A percentile compares a stretch with the other conserved stretches of the same genome.
These are phyloP conservation scores for Conus canariensis DNA, from an alignment of 2,888 invertebrate genomes.

Conservation along the genomic window DNA sequence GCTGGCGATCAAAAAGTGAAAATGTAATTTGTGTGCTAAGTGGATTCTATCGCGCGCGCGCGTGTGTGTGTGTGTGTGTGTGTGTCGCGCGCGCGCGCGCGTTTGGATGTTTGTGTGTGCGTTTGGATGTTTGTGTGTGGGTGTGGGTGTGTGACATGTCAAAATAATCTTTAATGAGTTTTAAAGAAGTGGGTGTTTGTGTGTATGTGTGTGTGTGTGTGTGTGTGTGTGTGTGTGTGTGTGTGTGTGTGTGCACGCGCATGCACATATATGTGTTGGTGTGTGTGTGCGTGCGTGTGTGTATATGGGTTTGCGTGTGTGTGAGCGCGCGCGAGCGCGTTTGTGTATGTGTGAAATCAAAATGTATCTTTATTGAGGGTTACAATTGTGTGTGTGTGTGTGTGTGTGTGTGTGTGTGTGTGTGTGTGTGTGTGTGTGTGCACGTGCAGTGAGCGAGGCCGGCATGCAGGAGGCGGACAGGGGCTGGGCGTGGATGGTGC, in stretches of 20 bases:
- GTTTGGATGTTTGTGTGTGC: too few relatives aligned
- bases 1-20: too few relatives aligned
- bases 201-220: too few relatives aligned
- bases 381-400: conserved; percentile 7
- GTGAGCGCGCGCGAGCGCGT: neutral
- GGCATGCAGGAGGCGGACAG: conserved; percentile 3
- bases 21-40: too few relatives aligned
- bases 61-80: too few relatives aligned
- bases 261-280: neutral
- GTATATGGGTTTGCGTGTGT: neutral
- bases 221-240: too few relatives aligned
- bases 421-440: neutral
- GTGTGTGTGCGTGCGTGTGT: neutral
- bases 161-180: too few relatives aligned
- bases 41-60: too few relatives aligned
- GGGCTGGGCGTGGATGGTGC: conserved; percentile 37
- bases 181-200: too few relatives aligned
- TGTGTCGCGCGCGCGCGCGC: too few relatives aligned
- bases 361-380: conserved; percentile 1
- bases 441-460: neutral
- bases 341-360: neutral
- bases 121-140: too few relatives aligned
- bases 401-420: neutral
- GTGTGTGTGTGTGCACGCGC: neutral
- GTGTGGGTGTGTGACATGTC: too few relatives aligned